phyloP scores from a whole-genome alignment of 2,888 invertebrate genomes.

The Diachrysia chrysitis region DNA sequence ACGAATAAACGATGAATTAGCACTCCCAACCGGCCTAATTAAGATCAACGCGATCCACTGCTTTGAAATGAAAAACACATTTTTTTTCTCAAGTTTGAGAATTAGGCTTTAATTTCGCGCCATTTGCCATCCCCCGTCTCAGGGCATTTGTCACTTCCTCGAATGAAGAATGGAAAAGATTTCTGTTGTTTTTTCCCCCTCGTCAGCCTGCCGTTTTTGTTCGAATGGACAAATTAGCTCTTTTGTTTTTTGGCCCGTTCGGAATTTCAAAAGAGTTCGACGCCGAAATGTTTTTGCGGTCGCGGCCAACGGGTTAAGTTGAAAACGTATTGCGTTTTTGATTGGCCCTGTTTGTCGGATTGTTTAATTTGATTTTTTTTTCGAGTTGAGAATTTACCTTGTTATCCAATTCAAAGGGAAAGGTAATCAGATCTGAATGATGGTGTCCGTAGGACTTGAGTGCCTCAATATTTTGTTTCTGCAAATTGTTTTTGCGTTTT shows the following conservation, averaged over 20 bases:
- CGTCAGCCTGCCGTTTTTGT: constrained; percentile 59
- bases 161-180: constrained; percentile 66
- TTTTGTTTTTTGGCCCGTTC: constrained; percentile 65
- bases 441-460: constrained; percentile 15
- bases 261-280: constrained; percentile 67
- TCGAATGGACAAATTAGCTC: constrained; percentile 73
- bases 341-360: constrained; percentile 49
- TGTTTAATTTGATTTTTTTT: constrained; percentile 50
- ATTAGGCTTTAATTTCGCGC: constrained; percentile 69
- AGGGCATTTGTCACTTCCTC: constrained; percentile 68
- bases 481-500: not conserved
- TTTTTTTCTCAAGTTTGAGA: constrained; percentile 53
- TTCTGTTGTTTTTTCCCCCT: constrained; percentile 61
- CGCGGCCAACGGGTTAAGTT: constrained; percentile 50
- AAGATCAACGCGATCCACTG: constrained; percentile 51
- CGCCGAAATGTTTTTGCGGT: constrained; percentile 58
- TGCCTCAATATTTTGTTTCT: constrained; percentile 14
- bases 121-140: constrained; percentile 62
- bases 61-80: constrained; percentile 30
- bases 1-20: constrained; percentile 64
- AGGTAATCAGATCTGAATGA: constrained; percentile 45
- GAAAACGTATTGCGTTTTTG: constrained; percentile 50
- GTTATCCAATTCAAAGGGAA: constrained; percentile 37
- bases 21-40: constrained; percentile 57
- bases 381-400: constrained; percentile 33